A percentile compares a stretch with the other conserved stretches of the same genome.
Conservation (phyloP, 2,113 vertebrate species). For the Trachemys scripta region DNA sequence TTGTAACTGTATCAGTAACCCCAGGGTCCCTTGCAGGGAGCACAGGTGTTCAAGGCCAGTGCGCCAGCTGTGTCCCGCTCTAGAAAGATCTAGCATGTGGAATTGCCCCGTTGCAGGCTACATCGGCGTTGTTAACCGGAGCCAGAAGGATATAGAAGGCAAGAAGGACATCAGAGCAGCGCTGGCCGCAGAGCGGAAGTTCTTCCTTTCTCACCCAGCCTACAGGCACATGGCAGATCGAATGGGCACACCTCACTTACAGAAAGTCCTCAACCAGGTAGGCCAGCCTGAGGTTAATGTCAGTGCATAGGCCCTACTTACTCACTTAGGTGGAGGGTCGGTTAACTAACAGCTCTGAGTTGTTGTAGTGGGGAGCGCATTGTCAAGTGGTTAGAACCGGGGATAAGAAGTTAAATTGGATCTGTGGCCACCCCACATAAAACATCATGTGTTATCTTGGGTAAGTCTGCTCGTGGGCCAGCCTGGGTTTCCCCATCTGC, state of each 20-base stretch:
- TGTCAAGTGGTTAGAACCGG: background rate
- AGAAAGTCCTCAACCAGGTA: slow-evolving; percentile 97
- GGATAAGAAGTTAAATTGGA: background rate
- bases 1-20: background rate
- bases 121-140: slow-evolving; percentile 96
- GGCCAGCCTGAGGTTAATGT: background rate
- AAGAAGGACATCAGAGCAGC: slow-evolving; percentile 94
- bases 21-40: background rate
- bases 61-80: rapidly evolving
- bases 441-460: background rate
- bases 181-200: slow-evolving; percentile 93
- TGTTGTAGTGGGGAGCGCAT: background rate
- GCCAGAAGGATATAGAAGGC: slow-evolving; percentile 98
- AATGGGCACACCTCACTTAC: slow-evolving; percentile 95
- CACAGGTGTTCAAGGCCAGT: background rate
- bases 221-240: slow-evolving; percentile 96
- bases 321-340: background rate
- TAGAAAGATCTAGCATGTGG: background rate
- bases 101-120: slow-evolving; percentile 82
- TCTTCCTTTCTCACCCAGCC: slow-evolving; percentile 94
- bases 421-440: background rate
- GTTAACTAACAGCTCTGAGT: background rate
- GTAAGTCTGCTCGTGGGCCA: background rate
- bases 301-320: background rate
- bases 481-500: background rate